Evolutionary conservation across 2,113 vertebrate species (phyloP).

Genomic region (Orycteropus afer): DNA sequence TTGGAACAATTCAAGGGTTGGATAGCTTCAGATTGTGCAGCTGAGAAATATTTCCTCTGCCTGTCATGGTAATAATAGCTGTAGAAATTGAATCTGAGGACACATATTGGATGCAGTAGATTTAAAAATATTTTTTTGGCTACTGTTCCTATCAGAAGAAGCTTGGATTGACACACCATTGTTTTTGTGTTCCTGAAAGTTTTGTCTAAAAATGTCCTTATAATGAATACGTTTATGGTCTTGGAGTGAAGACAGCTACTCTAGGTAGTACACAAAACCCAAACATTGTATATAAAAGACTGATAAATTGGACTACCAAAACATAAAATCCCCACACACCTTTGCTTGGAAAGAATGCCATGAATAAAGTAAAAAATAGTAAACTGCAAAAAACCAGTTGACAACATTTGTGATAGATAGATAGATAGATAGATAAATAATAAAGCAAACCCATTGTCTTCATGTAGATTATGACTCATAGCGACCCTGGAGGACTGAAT

Average conservation of each 20-base stretch:
- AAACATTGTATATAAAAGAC: not conserved
- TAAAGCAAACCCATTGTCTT: not conserved
- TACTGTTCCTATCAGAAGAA: not conserved
- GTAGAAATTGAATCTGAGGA: not conserved
- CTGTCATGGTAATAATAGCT: not conserved
- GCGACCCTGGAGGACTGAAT: not conserved
- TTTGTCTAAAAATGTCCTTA: not conserved
- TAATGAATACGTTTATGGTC: not conserved
- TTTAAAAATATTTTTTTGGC: not conserved
- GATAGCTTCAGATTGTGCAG: rapidly evolving
- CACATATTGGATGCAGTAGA: rapidly evolving
- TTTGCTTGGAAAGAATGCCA: slow-evolving; percentile 13
- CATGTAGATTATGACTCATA: not conserved
- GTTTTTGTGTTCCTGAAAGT: not conserved
- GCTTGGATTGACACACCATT: not conserved
- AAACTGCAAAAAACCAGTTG: not conserved
- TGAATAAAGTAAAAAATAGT: not conserved
- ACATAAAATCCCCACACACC: not conserved
- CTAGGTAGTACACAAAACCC: not conserved
- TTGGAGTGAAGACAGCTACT: not conserved
- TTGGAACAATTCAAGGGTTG: not conserved
- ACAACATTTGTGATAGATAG: not conserved
- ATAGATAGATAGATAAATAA: no score
- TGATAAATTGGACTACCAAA: not conserved
- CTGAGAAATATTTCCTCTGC: not conserved